Evolutionary conservation across 2,888 invertebrate species (phyloP), one percentile per base, ranked within the genome.

Genomic region (Belgica antarctica): DNA sequence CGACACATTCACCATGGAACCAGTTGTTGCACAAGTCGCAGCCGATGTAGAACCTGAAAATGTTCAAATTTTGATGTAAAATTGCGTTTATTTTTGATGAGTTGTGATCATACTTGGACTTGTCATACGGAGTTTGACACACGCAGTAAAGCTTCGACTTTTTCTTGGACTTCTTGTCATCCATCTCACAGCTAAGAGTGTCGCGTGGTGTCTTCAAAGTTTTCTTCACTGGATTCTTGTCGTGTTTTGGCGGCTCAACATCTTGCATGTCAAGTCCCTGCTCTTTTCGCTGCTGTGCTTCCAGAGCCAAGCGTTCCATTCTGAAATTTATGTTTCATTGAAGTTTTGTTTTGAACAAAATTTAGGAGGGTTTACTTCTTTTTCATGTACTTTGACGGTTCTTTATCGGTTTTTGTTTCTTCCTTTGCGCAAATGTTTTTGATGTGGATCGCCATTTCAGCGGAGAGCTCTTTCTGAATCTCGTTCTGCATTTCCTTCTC

Each of bases 1-100:
- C 92, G 10, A 98, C 95, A 78, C 99, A 99, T 74, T 92, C 91
- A 1, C 96, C 96, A 78, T 99, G 99, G 85, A 95, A 98, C 97
- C 98, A 98, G 80, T 96, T 96, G 76, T 92, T 93, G 80, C 98
- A 99, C 76, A 94, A 83, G 81, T 97, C 96, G 81, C 99, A 99
- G 71, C 95, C 96, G 73, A 99, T 94, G 81, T 97, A 98, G 80
- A 97, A 97, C 78, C 92, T 93, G 8, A 77, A 74, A 62, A 70
- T 71, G n/a, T n/a, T n/a, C n/a, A n/a, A n/a, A n/a, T n/a, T n/a
- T n/a, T n/a, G n/a, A n/a, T n/a, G n/a, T n/a, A n/a, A n/a, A n/a
- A n/a, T n/a, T n/a, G n/a, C n/a, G n/a, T n/a, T n/a, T n/a, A n/a
- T n/a, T 52, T 17, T n/a, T 19, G 46, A 69, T n/a, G 24, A 15